Evolutionary conservation across 1,140 invertebrate genomes (phyloP), one percentile per base, ranked within the genome.

Genomic region (Probaryconus sp.): DNA sequence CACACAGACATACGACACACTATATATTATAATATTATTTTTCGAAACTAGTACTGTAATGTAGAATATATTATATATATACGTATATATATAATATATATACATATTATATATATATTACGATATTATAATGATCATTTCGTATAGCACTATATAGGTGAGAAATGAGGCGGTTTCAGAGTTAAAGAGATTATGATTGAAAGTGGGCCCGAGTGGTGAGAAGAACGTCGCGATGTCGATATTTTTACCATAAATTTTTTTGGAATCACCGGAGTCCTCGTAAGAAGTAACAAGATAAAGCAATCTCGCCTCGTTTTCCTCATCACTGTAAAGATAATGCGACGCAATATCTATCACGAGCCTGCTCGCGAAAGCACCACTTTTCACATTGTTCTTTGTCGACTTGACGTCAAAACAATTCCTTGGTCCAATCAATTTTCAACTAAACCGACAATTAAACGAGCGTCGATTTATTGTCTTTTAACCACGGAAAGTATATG

Each of bases 11-110:
- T n/a, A n/a, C n/a, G n/a, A n/a, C 69, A 78, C 80, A 81, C 76
- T 83, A 84, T 85, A 86, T 85, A 85, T 85, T 86, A 82, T 86
- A 85, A 86, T 87, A 84, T 87, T 87, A 87, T 87, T 87, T 87
- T 87, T 87, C 78, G 83, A 86, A 86, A 77, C 77, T 87, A 86
- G 84, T 79, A 84, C 83, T 82, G 79, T 86, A 85, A 86, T 85
- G 84, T 86, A 87, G 83, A 85, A 81, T 85, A 82, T 81, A 71
- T 63, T 50, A 80, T 79, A 75, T 77, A 81, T 67, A 69, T n/a
- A n/a, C n/a, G n/a, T n/a, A n/a, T 68, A 77, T 80, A 83, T 78
- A 79, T 78, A 80, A 81, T 79, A 81, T 78, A 74, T 73, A 77
- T 55, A 81, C 51, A 78, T 80, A 70, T 67, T 79, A 79, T 77